Base-by-base conservation (phyloP, 2,797 vertebrate genomes). In the Epinephelus coioides region DNA sequence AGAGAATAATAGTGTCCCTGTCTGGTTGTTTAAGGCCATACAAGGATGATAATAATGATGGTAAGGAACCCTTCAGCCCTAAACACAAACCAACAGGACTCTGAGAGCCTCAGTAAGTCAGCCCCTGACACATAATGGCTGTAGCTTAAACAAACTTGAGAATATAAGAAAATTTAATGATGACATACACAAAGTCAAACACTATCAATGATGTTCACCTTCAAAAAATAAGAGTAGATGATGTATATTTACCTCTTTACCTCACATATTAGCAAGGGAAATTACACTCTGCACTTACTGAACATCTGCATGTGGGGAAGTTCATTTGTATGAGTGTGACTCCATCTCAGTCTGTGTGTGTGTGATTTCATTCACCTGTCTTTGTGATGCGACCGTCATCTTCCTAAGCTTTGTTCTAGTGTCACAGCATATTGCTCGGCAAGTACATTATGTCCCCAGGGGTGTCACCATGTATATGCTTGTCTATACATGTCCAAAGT, bases 401-500 rank as follows among this genome's bases (percentile, higher is more conserved):
- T 84, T 77, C 70, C 47, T 30, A 25, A 83, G 75, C 81, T 88
- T 89, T 82, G 79, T 86, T 87, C 79, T 64, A 51, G 73, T 82
- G 86, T 90, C 79, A 79, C 70, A 84, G 78, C 87, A 82, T 83
- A 85, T 91, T 88, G 76, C 75, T 19, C 18, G 61, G 44, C 43
- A 64, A 77, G 84, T 87, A 62, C 82, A 86, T 88, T 77, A 79
- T n/a, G 10, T 89, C 84, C 81, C 82, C 15, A 12, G 86, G 27
- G 83, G 86, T 81, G 78, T 88, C 83, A 77, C 80, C 72, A 77
- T 75, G 82, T 82, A 90, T 89, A 76, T 3, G 44, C 81, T 76
- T 89, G 89, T 90, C 87, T 85, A 88, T 91, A 89, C 85, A 81
- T 85, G 85, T 88, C 83, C 62, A 84, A 75, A 68, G 61, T 86